Percentiles rank a stretch among this genome's conserved stretches.
Conservation (phyloP, 2,113 vertebrate species). For the Myrmecobius fasciatus region DNA sequence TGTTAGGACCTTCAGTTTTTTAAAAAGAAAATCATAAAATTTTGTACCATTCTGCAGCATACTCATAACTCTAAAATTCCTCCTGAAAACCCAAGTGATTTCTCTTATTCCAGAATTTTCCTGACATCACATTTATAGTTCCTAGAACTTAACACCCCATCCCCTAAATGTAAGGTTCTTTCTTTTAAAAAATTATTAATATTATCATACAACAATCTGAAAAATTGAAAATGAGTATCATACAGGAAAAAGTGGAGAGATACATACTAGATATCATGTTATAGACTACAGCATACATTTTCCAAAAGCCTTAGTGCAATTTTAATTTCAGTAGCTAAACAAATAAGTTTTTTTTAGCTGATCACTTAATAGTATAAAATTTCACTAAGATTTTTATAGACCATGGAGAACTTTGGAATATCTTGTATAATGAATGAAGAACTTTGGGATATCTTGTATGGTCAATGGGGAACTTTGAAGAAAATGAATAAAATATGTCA, state of each 20-base stretch:
- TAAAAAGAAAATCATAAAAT: background rate
- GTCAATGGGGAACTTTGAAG: background rate
- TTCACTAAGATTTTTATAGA: background rate
- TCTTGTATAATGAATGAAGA: too few relatives aligned
- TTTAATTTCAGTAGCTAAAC: background rate
- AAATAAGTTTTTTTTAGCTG: background rate
- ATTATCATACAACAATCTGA: background rate
- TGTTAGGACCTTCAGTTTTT: background rate
- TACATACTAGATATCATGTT: background rate
- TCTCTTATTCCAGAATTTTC: background rate
- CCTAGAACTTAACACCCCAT: background rate
- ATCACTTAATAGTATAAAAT: background rate
- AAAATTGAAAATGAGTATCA: background rate
- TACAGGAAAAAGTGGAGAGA: background rate
- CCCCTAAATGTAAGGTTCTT: background rate
- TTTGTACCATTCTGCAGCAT: background rate
- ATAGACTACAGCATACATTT: background rate
- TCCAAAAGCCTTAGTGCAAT: background rate
- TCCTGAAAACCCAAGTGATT: background rate
- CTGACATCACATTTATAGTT: background rate
- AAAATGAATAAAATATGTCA: background rate
- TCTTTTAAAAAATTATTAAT: background rate
- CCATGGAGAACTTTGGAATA: too few relatives aligned
- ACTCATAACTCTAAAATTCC: background rate
- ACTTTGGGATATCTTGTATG: background rate